phyloP scores from a whole-genome alignment of 2,888 invertebrate genomes.

The Gisinianus flammeolus region DNA sequence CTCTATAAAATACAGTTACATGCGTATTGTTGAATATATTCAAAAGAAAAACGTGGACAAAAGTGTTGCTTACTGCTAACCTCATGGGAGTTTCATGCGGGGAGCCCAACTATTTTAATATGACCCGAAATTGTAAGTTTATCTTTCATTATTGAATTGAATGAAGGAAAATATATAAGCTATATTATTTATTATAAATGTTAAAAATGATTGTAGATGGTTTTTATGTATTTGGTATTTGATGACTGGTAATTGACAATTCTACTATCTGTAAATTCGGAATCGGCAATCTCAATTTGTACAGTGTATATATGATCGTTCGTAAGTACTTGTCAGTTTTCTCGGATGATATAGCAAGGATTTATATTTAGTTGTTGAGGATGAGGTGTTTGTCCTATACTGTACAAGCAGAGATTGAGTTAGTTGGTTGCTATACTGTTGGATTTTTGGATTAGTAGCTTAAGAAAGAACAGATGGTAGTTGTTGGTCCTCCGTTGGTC shows the following conservation, averaged over 20 bases:
- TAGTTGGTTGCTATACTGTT: not conserved
- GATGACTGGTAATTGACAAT: too few species aligned
- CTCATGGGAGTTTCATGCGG: conserved; percentile 4
- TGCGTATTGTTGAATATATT: not conserved
- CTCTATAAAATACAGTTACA: not conserved
- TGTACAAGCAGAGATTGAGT: too few species aligned
- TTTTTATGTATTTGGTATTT: too few species aligned
- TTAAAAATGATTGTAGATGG: too few species aligned
- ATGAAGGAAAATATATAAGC: too few species aligned
- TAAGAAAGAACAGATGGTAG: not conserved
- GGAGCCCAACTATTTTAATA: conserved; percentile 25
- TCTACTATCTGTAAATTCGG: too few species aligned
- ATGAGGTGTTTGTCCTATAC: not conserved
- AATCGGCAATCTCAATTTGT: too few species aligned
- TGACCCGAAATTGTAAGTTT: conserved; percentile 41
- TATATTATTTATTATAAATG: too few species aligned
- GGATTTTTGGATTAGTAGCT: not conserved
- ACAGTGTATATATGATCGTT: too few species aligned
- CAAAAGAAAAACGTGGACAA: not conserved
- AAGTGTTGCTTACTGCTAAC: not conserved
- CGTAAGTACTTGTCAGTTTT: too few species aligned
- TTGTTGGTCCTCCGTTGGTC: not conserved
- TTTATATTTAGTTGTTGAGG: not conserved
- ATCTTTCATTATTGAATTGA: too few species aligned
- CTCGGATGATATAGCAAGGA: too few species aligned